phyloP scores from a whole-genome alignment of 1,140 invertebrate genomes.

The Stegodyphus mimosarum region DNA sequence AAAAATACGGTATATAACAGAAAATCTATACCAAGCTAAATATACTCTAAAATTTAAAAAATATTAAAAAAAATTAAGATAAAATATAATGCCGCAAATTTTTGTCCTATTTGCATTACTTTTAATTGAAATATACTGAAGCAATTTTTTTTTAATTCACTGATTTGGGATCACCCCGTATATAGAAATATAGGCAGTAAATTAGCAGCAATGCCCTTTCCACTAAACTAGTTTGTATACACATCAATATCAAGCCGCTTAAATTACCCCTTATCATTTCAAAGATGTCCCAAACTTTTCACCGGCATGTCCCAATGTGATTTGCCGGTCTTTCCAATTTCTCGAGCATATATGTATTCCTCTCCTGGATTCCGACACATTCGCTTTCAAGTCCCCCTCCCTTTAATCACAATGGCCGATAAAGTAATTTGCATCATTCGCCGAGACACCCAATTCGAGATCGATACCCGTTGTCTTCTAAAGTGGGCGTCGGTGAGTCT shows the following conservation, averaged over 20 bases:
- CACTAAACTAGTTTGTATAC: no score
- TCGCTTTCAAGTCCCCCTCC: slow-evolving; percentile 7
- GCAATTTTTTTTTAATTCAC: background rate
- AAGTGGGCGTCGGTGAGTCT: slow-evolving; percentile 49
- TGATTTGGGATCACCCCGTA: background rate
- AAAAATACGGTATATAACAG: no score
- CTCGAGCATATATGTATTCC: slow-evolving; percentile 23
- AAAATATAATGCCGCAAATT: background rate
- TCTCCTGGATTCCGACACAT: slow-evolving; percentile 22
- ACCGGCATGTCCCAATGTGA: no score
- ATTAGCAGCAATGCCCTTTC: no score
- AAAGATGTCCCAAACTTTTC: no score
- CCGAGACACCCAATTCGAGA: slow-evolving; percentile 47
- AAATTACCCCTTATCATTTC: no score
- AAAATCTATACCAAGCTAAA: no score
- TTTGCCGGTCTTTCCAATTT: slow-evolving; percentile 4
- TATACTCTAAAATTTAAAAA: no score
- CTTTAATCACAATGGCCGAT: slow-evolving; percentile 56
- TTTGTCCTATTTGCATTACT: background rate
- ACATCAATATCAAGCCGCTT: no score
- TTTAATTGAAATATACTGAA: background rate
- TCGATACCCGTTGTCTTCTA: slow-evolving; percentile 52
- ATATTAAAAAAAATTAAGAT: no score
- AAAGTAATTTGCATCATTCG: slow-evolving; percentile 58
- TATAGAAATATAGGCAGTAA: background rate